Conservation (phyloP, 2,888 invertebrate species). For the Ennomos fuscantarius region DNA sequence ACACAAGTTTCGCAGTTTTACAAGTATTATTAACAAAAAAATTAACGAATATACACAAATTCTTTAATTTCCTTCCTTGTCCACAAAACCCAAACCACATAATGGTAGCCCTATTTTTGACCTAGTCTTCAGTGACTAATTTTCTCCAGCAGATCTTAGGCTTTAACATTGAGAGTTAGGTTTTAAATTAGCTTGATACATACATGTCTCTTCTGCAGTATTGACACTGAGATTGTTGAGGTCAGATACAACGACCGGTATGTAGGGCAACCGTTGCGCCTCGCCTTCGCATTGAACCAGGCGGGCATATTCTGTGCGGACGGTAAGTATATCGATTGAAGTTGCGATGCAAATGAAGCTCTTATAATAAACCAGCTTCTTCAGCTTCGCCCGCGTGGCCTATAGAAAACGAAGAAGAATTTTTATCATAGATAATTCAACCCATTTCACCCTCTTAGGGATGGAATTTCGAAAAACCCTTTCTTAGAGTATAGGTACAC, state of each 20-base stretch:
- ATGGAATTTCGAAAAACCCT: too few relatives aligned
- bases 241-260: constrained; percentile 69
- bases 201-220: constrained; percentile 44
- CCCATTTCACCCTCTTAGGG: too few relatives aligned
- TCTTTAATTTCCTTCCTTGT: constrained; percentile 5
- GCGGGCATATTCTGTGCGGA: constrained; percentile 51
- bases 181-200: constrained; percentile 34
- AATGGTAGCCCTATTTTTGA: constrained; percentile 23
- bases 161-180: constrained; percentile 17
- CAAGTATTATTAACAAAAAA: neutral
- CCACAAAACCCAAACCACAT: neutral
- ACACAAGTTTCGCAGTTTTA: neutral
- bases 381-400: too few relatives aligned
- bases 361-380: too few relatives aligned
- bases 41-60: neutral
- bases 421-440: too few relatives aligned
- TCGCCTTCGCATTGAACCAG: constrained; percentile 37
- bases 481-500: too few relatives aligned
- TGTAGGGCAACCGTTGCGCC: constrained; percentile 71
- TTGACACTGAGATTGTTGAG: constrained; percentile 75
- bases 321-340: constrained; percentile 8
- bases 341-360: neutral
- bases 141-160: neutral
- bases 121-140: constrained; percentile 31
- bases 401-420: too few relatives aligned